Conservation (phyloP, 2,797 vertebrate species). For the Buceros bicornis region DNA sequence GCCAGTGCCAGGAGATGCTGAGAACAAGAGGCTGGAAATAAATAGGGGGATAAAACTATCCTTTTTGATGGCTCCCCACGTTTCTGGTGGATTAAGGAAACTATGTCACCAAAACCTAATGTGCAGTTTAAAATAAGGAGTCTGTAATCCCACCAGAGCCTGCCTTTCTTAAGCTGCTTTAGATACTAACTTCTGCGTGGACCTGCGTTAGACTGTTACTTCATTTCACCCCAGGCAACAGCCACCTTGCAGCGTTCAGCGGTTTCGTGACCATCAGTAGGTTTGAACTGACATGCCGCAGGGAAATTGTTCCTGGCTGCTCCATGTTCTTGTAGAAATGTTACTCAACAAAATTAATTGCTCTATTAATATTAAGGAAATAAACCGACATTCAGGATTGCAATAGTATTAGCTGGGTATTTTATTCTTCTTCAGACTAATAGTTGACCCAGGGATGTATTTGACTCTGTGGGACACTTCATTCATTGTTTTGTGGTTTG, state of each 20-base stretch:
- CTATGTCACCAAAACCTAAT: neutral
- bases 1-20: neutral
- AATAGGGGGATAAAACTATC: neutral
- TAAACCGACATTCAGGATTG: neutral
- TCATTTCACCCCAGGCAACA: neutral
- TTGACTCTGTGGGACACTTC: neutral
- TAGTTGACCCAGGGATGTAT: neutral
- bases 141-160: neutral
- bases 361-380: neutral
- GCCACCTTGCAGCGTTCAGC: no score
- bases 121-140: neutral
- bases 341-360: neutral
- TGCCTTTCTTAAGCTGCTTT: neutral
- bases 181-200: neutral
- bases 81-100: neutral
- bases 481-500: neutral
- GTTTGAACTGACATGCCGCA: neutral
- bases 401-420: neutral
- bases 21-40: neutral
- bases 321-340: neutral
- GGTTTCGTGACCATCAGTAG: neutral
- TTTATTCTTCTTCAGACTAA: neutral
- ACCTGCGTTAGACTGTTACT: neutral
- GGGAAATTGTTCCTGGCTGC: neutral
- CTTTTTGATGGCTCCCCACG: neutral